Evolutionary conservation across 2,888 invertebrate genomes (phyloP).

Genomic region (Drosophila nr. perissopoda): DNA sequence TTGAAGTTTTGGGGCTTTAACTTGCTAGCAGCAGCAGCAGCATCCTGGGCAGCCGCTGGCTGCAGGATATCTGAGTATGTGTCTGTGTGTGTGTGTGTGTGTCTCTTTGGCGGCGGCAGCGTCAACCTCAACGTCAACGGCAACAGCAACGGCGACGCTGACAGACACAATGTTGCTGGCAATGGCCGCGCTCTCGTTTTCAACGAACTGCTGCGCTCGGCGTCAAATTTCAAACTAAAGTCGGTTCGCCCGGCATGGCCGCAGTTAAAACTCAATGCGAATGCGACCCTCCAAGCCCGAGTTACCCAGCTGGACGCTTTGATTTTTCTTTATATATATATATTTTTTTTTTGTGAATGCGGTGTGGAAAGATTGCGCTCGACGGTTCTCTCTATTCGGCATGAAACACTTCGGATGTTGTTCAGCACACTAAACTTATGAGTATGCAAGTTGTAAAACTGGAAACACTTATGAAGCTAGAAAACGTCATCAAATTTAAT

Average conservation of each 20-base stretch:
- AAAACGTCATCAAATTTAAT: not conserved
- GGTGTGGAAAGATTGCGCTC: not conserved
- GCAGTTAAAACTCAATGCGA: conserved; percentile 55
- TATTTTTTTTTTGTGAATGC: not conserved
- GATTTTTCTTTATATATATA: not conserved
- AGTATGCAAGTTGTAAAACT: not conserved
- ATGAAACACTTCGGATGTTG: not conserved
- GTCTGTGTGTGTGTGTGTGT: conserved; percentile 5
- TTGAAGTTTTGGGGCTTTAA: conserved; percentile 14
- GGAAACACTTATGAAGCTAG: not conserved
- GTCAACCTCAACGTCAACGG: conserved; percentile 26
- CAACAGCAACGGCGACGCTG: conserved; percentile 25
- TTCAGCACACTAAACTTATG: not conserved
- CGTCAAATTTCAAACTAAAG: conserved; percentile 79
- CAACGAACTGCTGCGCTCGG: conserved; percentile 70
- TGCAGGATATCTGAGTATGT: conserved; percentile 42
- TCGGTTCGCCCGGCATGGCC: conserved; percentile 59
- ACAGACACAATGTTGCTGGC: conserved; percentile 35
- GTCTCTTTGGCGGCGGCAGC: conserved; percentile 25
- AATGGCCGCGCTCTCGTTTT: conserved; percentile 63
- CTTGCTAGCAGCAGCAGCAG: conserved; percentile 7
- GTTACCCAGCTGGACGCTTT: conserved; percentile 43
- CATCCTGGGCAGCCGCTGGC: conserved; percentile 44
- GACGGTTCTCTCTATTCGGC: not conserved
- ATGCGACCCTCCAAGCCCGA: conserved; percentile 47